Base-by-base conservation (phyloP, 2,888 invertebrate genomes). In the Myopa testacea region DNA sequence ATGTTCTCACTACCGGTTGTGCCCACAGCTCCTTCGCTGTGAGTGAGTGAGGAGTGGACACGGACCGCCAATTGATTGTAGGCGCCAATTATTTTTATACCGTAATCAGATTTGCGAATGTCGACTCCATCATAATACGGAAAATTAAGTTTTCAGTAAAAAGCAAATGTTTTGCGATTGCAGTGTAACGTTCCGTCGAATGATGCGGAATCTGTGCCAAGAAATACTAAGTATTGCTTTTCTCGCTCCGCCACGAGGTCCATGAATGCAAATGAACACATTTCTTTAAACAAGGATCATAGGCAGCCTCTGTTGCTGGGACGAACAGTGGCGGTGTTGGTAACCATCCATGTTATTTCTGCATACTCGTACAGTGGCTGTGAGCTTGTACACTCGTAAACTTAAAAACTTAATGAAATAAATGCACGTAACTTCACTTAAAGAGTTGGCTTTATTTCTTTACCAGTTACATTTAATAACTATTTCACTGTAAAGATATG, bases 241-340 rank as follows among this genome's bases (percentile, higher is more conserved):
- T 55, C 7, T 19, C 10, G 55, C 34, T 52, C 55, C n/a, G 6
- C 55, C 19, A 37, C 76, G 80, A 76, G 80, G 79, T 81, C 81
- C 82, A 82, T 82, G 82, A 82, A 83, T 83, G 81, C 81, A 82
- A 83, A 83, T 82, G 82, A 81, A 81, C 78, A 76, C 77, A 76
- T 77, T 81, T 77, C 40, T 58, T 45, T 45, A 45, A 45, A n/a
- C 65, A 12, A 40, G 34, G 55, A 68, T 55, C 5, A 58, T 67
- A 16, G 58, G 19, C 40, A 55, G 67, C 16, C 58, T 58, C 38
- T 16, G n/a, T 5, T 60, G 60, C 12, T 37, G 40, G 72, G n/a
- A 38, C 58, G 45, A 40, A 38, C 19, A 34, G 50, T 50, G 55
- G n/a, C 52, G 65, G 50, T 50, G 65, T 75, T 50, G 52, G 52